Conservation (phyloP, 2,113 vertebrate genomes). For the Onychostruthus taczanowskii region DNA sequence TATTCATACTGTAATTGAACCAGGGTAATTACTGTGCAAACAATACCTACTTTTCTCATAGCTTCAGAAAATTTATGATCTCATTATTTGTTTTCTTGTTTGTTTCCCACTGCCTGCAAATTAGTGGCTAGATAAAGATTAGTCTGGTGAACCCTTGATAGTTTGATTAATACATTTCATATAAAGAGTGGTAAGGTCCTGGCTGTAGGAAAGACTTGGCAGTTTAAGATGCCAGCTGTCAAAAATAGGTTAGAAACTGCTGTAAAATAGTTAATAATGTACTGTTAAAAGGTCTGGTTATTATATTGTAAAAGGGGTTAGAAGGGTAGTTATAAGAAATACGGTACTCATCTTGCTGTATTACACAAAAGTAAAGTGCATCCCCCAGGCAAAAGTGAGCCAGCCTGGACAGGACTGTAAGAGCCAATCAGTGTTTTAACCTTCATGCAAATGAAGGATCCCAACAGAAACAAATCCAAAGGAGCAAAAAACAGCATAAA, state of each 20-base stretch:
- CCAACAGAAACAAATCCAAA: background rate
- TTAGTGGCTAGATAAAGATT: background rate
- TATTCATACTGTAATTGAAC: background rate
- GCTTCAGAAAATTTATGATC: background rate
- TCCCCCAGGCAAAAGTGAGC: background rate
- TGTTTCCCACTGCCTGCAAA: background rate
- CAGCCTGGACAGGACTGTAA: background rate
- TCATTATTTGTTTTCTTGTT: slow-evolving; percentile 1
- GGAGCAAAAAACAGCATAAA: background rate
- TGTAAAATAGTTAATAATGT: background rate
- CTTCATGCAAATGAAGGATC: background rate
- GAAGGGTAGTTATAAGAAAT: background rate
- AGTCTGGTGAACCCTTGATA: background rate
- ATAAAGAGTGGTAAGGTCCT: background rate
- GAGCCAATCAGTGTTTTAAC: background rate
- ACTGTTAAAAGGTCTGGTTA: background rate
- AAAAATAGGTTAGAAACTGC: background rate
- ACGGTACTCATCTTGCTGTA: background rate
- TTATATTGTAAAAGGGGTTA: background rate
- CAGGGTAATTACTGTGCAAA: slow-evolving; percentile 13
- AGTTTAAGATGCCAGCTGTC: background rate
- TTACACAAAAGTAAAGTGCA: background rate
- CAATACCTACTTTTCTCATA: background rate
- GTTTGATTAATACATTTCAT: background rate
- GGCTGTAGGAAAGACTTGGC: background rate